Evolutionary conservation across 1,140 invertebrate genomes (phyloP).

Genomic region (Lanistes nyassanus): DNA sequence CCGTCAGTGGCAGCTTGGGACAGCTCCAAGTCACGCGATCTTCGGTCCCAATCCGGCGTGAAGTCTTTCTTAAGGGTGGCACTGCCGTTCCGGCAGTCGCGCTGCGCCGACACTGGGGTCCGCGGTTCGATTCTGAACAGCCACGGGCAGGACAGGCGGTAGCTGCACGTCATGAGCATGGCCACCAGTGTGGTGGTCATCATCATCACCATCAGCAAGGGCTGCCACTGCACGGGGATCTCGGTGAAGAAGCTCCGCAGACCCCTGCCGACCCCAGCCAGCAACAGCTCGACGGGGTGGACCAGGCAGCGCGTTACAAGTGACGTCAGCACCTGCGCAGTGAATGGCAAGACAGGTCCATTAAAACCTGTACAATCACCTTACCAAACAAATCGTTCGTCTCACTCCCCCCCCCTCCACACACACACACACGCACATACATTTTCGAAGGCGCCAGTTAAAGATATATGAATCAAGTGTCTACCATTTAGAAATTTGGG

Average conservation of each 20-base stretch:
- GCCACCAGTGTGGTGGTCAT: constrained; percentile 34
- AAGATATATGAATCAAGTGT: too few species aligned
- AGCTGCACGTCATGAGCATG: constrained; percentile 46
- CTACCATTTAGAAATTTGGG: too few species aligned
- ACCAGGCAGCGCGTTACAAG: constrained; percentile 45
- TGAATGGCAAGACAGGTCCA: not conserved
- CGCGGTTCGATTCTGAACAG: constrained; percentile 52
- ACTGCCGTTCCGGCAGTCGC: not conserved
- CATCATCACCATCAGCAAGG: constrained; percentile 42
- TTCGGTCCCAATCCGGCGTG: not conserved
- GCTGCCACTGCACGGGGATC: constrained; percentile 60
- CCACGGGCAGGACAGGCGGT: constrained; percentile 49
- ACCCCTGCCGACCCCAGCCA: constrained; percentile 41
- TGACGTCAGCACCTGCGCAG: constrained; percentile 50
- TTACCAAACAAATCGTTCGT: too few species aligned
- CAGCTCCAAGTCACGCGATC: not conserved
- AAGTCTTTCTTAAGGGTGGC: not conserved
- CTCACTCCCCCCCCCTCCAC: too few species aligned
- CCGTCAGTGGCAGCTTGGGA: not conserved
- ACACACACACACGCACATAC: too few species aligned
- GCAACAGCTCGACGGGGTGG: constrained; percentile 47
- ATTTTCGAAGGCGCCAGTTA: too few species aligned
- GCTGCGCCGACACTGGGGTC: constrained; percentile 30
- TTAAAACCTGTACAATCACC: too few species aligned
- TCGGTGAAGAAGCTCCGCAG: constrained; percentile 50